Conservation (phyloP, 1,140 invertebrate species). For the Sycophaga agraensis region DNA sequence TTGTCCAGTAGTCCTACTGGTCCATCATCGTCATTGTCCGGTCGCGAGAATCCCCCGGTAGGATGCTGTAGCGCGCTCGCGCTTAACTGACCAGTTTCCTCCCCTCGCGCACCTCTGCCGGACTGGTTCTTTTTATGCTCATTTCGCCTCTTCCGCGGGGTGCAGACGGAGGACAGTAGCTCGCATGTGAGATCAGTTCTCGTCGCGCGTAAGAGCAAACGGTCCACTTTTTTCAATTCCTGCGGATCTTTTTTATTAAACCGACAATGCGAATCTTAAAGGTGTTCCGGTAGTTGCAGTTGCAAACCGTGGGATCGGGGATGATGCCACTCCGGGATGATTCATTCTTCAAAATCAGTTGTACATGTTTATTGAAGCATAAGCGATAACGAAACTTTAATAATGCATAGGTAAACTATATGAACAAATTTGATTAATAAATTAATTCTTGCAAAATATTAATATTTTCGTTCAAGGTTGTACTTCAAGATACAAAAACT, state of each 20-base stretch:
- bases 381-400: too few species aligned
- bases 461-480: too few species aligned
- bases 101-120: constrained; percentile 35
- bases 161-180: background rate
- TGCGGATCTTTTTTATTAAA: background rate
- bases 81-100: constrained; percentile 30
- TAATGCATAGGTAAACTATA: too few species aligned
- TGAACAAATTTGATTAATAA: too few species aligned
- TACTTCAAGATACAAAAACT: too few species aligned
- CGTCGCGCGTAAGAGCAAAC: constrained; percentile 1
- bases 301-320: background rate
- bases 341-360: too few species aligned
- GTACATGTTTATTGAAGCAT: too few species aligned
- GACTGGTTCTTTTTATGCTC: constrained; percentile 17
- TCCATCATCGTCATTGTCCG: constrained; percentile 51
- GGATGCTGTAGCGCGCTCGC: constrained; percentile 28
- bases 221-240: background rate
- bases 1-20: constrained; percentile 47
- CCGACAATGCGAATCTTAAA: too few species aligned
- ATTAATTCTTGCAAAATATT: too few species aligned
- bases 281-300: background rate
- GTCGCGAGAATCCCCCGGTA: constrained; percentile 19
- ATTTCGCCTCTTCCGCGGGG: background rate
- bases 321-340: too few species aligned
- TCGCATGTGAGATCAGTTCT: constrained; percentile 30